A percentile compares a stretch with the other conserved stretches of the same genome.
These are phyloP conservation scores for Leptinotarsa peninsularis DNA, from an alignment of 2,888 invertebrate species.

Conservation along the genomic window DNA sequence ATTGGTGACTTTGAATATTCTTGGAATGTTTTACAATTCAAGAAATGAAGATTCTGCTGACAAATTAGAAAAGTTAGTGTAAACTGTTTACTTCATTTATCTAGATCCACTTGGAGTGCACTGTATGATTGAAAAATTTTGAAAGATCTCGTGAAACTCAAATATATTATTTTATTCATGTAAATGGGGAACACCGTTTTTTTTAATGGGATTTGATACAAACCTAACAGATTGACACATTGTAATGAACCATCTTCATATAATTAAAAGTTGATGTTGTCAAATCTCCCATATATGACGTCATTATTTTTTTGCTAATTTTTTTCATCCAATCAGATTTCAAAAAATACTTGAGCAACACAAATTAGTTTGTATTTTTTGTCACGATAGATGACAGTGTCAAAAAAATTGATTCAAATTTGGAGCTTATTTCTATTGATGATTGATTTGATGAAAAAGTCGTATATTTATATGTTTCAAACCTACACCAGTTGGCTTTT, in stretches of 20 bases:
- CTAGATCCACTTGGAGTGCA: too few species aligned
- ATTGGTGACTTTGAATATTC: background rate
- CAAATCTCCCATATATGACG: background rate
- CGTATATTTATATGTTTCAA: background rate
- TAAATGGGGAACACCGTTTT: background rate
- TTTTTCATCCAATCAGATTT: constrained; percentile 7
- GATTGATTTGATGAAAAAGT: constrained; percentile 8
- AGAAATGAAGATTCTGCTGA: too few species aligned
- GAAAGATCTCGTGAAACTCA: too few species aligned
- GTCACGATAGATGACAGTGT: too few species aligned
- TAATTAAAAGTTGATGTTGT: background rate
- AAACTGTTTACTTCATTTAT: too few species aligned
- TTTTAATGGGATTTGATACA: background rate
- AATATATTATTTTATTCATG: too few species aligned
- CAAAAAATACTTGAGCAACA: background rate
- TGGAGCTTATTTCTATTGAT: background rate
- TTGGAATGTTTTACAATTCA: background rate
- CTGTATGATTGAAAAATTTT: too few species aligned
- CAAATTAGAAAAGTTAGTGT: too few species aligned
- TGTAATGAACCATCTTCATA: background rate
- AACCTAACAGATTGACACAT: background rate
- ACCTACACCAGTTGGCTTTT: constrained; percentile 8
- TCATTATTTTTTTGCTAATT: background rate
- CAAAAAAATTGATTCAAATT: background rate
- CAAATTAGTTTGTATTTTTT: too few species aligned